phyloP scores from a whole-genome alignment of 2,113 vertebrate genomes.

The Poeciliopsis turrubarensis region DNA sequence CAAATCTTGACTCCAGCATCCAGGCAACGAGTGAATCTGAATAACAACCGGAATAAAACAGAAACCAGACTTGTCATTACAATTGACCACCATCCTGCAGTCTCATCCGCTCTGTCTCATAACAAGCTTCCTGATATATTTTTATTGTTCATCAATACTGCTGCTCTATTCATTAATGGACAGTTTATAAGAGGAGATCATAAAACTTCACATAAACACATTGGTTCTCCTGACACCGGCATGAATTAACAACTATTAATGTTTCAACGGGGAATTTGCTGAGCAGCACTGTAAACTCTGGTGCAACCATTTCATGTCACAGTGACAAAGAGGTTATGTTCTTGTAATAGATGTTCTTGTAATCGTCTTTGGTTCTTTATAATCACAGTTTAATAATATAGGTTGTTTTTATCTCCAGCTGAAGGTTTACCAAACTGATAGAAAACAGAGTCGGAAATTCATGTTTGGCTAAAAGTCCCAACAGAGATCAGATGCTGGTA shows the following conservation, averaged over 20 bases:
- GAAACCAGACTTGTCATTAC: conserved; percentile 9
- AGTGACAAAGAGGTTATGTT: conserved; percentile 48
- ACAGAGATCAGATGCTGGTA: too few relatives aligned
- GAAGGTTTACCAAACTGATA: not conserved
- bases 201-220: conserved; percentile 53
- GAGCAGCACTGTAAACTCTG: not conserved
- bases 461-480: not conserved
- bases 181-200: conserved; percentile 34
- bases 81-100: not conserved
- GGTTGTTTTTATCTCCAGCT: conserved; percentile 12
- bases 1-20: not conserved
- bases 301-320: conserved; percentile 36
- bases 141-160: conserved; percentile 48
- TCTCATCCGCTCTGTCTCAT: conserved; percentile 25
- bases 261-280: conserved; percentile 15
- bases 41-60: conserved; percentile 31
- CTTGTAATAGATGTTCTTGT: conserved; percentile 33
- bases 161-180: conserved; percentile 42
- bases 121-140: conserved; percentile 25
- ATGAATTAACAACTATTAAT: conserved; percentile 55
- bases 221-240: conserved; percentile 37
- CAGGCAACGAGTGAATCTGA: conserved; percentile 11
- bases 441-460: conserved; percentile 7
- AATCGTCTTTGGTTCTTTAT: conserved; percentile 26
- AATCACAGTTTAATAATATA: conserved; percentile 16